These are phyloP conservation scores for Agriotes lineatus DNA, from an alignment of 2,888 invertebrate species.

Conservation along the genomic window DNA sequence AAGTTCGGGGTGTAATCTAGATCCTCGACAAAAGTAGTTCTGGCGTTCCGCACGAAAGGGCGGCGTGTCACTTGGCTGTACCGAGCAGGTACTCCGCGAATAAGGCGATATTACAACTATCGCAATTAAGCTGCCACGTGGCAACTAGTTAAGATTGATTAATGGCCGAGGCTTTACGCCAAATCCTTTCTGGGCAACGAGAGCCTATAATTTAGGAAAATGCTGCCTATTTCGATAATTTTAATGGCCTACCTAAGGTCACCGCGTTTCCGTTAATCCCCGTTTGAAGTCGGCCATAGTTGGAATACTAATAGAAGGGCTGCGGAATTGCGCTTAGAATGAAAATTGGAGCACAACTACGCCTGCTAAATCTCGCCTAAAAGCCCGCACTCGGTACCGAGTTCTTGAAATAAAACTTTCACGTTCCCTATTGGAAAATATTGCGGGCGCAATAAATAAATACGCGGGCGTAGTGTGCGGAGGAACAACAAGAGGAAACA, in stretches of 20 bases:
- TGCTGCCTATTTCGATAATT: conserved; percentile 19
- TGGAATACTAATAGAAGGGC: conserved; percentile 26
- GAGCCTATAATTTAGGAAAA: conserved; percentile 24
- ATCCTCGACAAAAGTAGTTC: conserved; percentile 20
- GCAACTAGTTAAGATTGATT: conserved; percentile 24
- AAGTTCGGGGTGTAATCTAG: conserved; percentile 17
- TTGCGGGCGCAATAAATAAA: conserved; percentile 27
- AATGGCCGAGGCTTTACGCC: conserved; percentile 19
- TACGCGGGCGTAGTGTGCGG: conserved; percentile 20
- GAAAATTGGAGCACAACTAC: conserved; percentile 9
- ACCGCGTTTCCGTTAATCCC: conserved; percentile 19
- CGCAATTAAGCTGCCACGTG: conserved; percentile 16
- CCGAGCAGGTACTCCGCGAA: neutral
- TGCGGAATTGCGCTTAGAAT: neutral
- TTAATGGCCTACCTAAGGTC: conserved; percentile 15
- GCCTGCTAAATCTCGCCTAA: conserved; percentile 15
- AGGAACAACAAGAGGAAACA: conserved; percentile 11
- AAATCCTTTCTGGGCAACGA: conserved; percentile 12
- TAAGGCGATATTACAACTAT: conserved; percentile 9
- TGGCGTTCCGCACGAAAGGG: conserved; percentile 1
- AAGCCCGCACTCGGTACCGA: conserved; percentile 20
- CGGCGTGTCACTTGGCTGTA: neutral
- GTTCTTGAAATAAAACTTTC: conserved; percentile 35
- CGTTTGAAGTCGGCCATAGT: conserved; percentile 17
- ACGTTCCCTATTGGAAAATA: conserved; percentile 30